phyloP scores from a whole-genome alignment of 2,797 vertebrate genomes.

The Pitangus sulphuratus region DNA sequence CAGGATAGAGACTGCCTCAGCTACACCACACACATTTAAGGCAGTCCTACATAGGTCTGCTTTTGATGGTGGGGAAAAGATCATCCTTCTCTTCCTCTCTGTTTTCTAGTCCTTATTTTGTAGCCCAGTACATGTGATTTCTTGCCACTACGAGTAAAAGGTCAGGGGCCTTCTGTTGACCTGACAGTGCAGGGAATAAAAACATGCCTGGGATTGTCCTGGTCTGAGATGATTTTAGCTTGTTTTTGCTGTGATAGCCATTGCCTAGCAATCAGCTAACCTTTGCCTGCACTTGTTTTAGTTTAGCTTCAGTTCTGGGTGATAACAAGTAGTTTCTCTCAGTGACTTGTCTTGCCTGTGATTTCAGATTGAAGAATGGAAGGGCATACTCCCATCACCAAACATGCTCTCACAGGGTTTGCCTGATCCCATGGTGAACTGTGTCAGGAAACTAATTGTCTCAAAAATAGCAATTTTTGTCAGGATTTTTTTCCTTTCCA shows the following conservation, averaged over 20 bases:
- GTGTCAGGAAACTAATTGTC: neutral
- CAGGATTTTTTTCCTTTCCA: neutral
- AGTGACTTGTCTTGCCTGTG: neutral
- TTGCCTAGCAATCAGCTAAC: neutral
- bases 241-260: neutral
- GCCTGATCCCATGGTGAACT: neutral
- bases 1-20: neutral
- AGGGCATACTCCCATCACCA: neutral
- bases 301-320: neutral
- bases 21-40: neutral
- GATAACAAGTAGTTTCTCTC: neutral
- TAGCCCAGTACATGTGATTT: neutral
- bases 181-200: neutral
- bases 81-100: neutral
- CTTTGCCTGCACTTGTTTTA: neutral
- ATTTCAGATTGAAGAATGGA: neutral
- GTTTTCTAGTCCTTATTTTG: neutral
- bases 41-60: neutral
- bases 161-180: neutral
- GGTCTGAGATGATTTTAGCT: neutral
- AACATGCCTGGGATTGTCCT: neutral
- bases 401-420: accelerated
- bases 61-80: neutral
- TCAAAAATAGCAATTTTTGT: neutral
- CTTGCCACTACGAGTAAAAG: neutral